A percentile compares a stretch with the other conserved stretches of the same genome.
Conservation (phyloP, 2,113 vertebrate genomes). For the Indri indri region DNA sequence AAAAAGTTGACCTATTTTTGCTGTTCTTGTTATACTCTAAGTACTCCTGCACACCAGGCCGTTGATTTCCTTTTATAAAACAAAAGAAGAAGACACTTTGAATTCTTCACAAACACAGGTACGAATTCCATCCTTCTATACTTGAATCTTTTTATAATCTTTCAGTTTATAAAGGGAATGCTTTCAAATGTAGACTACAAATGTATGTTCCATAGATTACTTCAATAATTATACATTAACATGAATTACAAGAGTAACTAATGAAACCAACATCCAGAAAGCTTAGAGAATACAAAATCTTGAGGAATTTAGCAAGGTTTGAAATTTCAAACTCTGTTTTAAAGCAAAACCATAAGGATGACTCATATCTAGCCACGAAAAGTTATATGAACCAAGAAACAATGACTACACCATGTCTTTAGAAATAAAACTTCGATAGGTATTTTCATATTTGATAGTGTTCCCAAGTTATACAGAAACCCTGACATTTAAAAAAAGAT, state of each 20-base stretch:
- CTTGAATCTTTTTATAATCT: not conserved
- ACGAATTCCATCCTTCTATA: not conserved
- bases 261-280: conserved; percentile 52
- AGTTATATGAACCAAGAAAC: not conserved
- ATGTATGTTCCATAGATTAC: conserved; percentile 16
- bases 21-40: not conserved
- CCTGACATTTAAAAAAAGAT: not conserved
- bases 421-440: not conserved
- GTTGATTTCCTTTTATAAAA: conserved; percentile 54
- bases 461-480: not conserved
- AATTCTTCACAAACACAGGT: not conserved
- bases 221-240: not conserved
- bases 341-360: not conserved
- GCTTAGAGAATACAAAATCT: not conserved
- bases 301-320: conserved; percentile 22
- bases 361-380: not conserved
- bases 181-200: conserved; percentile 31
- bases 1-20: not conserved
- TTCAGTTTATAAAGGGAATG: not conserved
- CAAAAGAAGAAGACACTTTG: not conserved
- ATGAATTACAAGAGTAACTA: conserved; percentile 23
- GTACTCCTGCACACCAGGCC: not conserved
- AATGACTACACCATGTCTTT: not conserved
- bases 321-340: conserved; percentile 34
- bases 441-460: not conserved